These are phyloP conservation scores for Diarsia brunnea DNA, from an alignment of 2,888 invertebrate species.

Conservation along the genomic window DNA sequence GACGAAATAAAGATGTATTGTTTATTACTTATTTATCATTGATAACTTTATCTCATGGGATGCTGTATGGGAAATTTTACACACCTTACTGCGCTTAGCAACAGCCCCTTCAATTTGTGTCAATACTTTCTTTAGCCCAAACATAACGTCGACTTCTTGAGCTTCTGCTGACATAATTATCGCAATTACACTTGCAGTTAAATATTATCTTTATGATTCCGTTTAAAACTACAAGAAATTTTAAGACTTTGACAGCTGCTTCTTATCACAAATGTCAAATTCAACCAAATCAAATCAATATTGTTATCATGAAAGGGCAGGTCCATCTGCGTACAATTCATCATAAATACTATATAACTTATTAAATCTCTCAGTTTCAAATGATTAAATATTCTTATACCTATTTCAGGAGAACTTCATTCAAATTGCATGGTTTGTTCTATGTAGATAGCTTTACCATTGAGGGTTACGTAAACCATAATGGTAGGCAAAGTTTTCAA, in stretches of 20 bases:
- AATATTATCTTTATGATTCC: background rate
- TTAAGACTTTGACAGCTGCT: background rate
- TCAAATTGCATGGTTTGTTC: background rate
- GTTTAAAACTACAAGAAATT: background rate
- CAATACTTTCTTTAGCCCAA: constrained; percentile 91
- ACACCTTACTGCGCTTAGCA: constrained; percentile 90
- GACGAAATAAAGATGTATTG: background rate
- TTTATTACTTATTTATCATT: background rate
- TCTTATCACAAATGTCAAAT: constrained; percentile 9
- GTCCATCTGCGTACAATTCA: background rate
- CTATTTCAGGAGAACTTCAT: background rate
- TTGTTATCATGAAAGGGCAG: background rate
- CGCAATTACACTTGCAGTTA: background rate
- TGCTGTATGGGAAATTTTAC: constrained; percentile 23
- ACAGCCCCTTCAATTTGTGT: constrained; percentile 91
- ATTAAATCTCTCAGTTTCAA: no score
- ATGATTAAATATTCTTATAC: no score
- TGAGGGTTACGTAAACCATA: no score
- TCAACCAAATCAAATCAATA: constrained; percentile 2
- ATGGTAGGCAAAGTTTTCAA: no score
- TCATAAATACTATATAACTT: no score
- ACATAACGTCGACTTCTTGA: constrained; percentile 86
- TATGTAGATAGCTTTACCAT: no score
- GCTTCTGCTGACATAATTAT: constrained; percentile 76
- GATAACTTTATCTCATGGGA: background rate